Base-by-base conservation (phyloP, 2,797 vertebrate species). In the Sebastes taczanowskii region DNA sequence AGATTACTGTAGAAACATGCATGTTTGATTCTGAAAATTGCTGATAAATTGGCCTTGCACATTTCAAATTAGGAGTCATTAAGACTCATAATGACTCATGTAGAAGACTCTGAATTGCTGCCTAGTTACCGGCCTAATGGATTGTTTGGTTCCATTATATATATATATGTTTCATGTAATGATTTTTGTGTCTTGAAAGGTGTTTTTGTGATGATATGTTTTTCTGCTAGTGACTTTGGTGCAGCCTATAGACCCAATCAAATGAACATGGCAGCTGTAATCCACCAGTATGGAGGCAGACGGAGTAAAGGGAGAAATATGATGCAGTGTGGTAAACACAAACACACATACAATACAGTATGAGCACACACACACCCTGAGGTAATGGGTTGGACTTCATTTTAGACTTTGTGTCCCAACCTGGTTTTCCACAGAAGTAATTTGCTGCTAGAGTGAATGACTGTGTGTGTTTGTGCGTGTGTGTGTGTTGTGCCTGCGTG, bases 361-460 rank as follows among this genome's bases (percentile, higher is more conserved):
- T 4, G 11, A n/a, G 2, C 34, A 59, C 62, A 66, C 25, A 7
- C 55, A 52, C 38, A 72, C 64, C 61, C 71, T 81, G 30, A 74
- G 58, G 71, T 67, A 81, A 77, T 74, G 30, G 38, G 6, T 2
- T 64, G 34, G 25, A 63, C 14, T 83, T 85, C 69, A 88, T 71
- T 79, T 81, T 78, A 52, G 34, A 67, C 66, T 59, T 58, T 55
- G 67, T 71, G 67, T 77, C 59, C 60, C 11, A 29, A 34, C 7
- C 63, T 23, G 72, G 46, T 69, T 82, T 67, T 78, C 62, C 58
- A 58, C 66, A 82, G 61, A 81, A 68, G 74, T 64, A 71, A 83
- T 88, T 88, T 87, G 67, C 55, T 25, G 46, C 18, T 49, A 4
- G 27, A 63, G 62, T 71, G 71, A 61, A 58, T 72, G 81, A 8